These are phyloP conservation scores for Camponotus pennsylvanicus DNA, from an alignment of 1,140 invertebrate species.

Conservation along the genomic window DNA sequence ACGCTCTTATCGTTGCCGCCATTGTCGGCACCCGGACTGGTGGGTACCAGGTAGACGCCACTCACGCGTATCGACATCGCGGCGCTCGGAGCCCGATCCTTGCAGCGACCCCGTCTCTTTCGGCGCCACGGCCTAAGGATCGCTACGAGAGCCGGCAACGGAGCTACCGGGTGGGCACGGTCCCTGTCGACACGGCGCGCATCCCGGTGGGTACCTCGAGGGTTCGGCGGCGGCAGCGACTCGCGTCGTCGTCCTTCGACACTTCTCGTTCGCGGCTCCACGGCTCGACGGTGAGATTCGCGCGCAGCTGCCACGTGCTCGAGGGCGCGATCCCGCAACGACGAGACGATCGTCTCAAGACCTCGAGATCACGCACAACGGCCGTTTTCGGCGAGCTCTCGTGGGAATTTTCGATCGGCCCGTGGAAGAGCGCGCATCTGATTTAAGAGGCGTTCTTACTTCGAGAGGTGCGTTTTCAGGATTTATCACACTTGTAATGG, in stretches of 20 bases:
- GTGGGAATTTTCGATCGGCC: not conserved
- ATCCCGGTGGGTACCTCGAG: conserved; percentile 67
- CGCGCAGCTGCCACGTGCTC: conserved; percentile 31
- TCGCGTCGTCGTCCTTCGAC: conserved; percentile 71
- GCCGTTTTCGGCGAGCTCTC: not conserved
- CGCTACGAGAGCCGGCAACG: conserved; percentile 72
- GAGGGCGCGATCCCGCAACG: conserved; percentile 7
- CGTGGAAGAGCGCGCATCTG: not conserved
- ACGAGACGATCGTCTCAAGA: not conserved
- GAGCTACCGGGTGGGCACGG: conserved; percentile 68
- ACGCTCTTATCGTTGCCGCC: conserved; percentile 76
- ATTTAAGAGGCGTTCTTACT: not conserved
- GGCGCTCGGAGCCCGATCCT: conserved; percentile 40
- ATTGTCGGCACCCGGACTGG: conserved; percentile 72
- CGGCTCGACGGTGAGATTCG: conserved; percentile 68
- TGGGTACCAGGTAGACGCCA: conserved; percentile 83
- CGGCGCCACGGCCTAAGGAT: conserved; percentile 72
- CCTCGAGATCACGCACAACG: not conserved
- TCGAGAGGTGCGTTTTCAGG: not conserved
- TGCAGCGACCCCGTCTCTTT: conserved; percentile 68
- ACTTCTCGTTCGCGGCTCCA: conserved; percentile 70
- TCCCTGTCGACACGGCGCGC: conserved; percentile 45
- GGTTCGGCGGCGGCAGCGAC: conserved; percentile 56
- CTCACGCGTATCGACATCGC: conserved; percentile 85
- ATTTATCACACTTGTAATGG: not conserved